Evolutionary conservation across 1,140 invertebrate species (phyloP).

Genomic region (Pseudomyrmex gracilis): DNA sequence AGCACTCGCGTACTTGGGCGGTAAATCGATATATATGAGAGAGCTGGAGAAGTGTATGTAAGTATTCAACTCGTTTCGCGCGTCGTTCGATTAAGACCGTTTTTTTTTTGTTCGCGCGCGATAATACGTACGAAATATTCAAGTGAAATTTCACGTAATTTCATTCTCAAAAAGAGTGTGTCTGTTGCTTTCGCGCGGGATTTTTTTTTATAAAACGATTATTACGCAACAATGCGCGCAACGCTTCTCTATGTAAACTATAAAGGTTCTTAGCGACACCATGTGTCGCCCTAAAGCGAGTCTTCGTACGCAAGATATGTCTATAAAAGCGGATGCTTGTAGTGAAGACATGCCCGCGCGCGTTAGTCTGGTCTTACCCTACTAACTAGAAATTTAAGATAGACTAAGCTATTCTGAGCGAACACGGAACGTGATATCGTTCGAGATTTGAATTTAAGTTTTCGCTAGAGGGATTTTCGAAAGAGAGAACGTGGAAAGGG

Average conservation of each 20-base stretch:
- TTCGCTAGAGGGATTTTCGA: constrained; percentile 29
- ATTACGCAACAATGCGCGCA: too few relatives aligned
- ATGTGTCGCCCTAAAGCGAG: background rate
- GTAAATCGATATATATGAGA: background rate
- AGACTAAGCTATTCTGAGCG: constrained; percentile 1
- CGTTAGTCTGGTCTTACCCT: background rate
- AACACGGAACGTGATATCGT: background rate
- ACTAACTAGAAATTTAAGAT: constrained; percentile 28
- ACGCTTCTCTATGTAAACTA: too few relatives aligned
- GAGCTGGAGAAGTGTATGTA: background rate
- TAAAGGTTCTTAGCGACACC: too few relatives aligned
- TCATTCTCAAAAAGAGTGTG: too few relatives aligned
- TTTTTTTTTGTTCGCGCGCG: background rate
- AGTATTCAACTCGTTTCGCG: background rate
- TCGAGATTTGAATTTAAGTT: constrained; percentile 55
- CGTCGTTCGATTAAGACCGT: constrained; percentile 3
- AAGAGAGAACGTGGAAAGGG: constrained; percentile 10
- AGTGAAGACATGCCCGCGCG: background rate
- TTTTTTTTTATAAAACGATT: too few relatives aligned
- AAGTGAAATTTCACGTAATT: too few relatives aligned
- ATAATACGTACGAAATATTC: too few relatives aligned
- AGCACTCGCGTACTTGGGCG: constrained; percentile 7
- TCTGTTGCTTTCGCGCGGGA: too few relatives aligned
- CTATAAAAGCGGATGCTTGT: too few relatives aligned
- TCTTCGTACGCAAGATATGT: background rate